Conservation (phyloP, 2,113 vertebrate genomes). For the Oncorhynchus keta region DNA sequence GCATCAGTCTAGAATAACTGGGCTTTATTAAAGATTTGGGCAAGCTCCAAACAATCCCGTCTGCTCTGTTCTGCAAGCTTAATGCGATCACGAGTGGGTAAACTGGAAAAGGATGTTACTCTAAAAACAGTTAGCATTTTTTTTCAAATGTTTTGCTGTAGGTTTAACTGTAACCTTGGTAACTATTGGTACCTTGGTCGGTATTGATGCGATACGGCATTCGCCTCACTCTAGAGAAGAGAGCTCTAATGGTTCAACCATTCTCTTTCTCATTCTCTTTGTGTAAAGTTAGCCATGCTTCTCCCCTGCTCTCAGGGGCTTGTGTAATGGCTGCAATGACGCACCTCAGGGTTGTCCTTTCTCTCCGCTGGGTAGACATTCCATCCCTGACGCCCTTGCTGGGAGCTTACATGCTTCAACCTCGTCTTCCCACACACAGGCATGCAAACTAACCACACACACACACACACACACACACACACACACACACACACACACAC, state of each 20-base stretch:
- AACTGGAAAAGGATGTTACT: not conserved
- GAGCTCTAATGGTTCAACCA: not conserved
- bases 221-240: not conserved
- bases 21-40: slow-evolving; percentile 32
- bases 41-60: slow-evolving; percentile 9
- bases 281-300: not conserved
- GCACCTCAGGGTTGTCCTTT: slow-evolving; percentile 38
- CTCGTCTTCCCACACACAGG: not conserved
- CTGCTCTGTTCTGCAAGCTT: slow-evolving; percentile 14
- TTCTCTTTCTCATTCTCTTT: not conserved
- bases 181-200: no score
- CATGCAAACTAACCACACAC: not conserved
- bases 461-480: not conserved
- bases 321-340: slow-evolving; percentile 8
- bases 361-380: slow-evolving; percentile 16
- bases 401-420: slow-evolving; percentile 8
- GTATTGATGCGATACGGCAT: no score
- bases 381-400: slow-evolving; percentile 27
- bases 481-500: slow-evolving; percentile 15
- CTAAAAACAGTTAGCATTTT: not conserved
- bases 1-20: slow-evolving; percentile 30
- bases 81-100: not conserved
- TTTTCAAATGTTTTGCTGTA: no score
- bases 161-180: no score
- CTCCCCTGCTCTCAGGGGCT: not conserved